Base-by-base conservation (phyloP, 2,797 vertebrate species). In the Acanthurus lineatus region DNA sequence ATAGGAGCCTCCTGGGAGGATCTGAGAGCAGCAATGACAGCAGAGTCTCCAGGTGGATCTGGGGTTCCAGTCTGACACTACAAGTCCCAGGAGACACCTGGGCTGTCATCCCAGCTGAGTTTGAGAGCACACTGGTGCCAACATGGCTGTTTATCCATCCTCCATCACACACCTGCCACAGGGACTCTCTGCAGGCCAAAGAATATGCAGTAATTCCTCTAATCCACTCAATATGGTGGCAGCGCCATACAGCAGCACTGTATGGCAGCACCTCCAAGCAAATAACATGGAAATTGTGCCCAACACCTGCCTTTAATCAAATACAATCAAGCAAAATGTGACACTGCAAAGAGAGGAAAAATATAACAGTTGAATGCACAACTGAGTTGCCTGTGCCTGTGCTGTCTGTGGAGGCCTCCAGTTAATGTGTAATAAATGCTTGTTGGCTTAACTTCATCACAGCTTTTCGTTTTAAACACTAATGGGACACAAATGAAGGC, bases 201-300 rank as follows among this genome's bases (percentile, higher is more conserved):
- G 84, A 89, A 91, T 87, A 90, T 82, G 86, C 85, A 81, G 82
- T 93, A 94, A 95, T 94, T 94, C 89, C 90, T 76, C 87, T 94
- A 95, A 95, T 95, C 93, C 91, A 81, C 83, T 86, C 93, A 95
- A 94, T 94, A 95, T 94, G 93, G 93, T 88, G 82, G 89, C 83
- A 79, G 48, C 17, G 14, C 73, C 70, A 77, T 87, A 87, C 77
- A 72, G 78, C 60, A 44, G 77, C 70, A 72, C 85, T 81, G 79
- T 74, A 86, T 89, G 90, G 89, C 88, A 89, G 69, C 70, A 77
- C 67, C 81, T 88, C 72, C 79, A 19, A 88, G 56, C 78, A 92
- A 87, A 94, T 92, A 86, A 91, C 88, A 85, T 65, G 67, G 84
- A 93, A 89, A 92, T 53, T 84, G 85, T 82, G 78, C 89, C 88